phyloP scores from a whole-genome alignment of 2,888 invertebrate species.

The Drosophila picticornis region DNA sequence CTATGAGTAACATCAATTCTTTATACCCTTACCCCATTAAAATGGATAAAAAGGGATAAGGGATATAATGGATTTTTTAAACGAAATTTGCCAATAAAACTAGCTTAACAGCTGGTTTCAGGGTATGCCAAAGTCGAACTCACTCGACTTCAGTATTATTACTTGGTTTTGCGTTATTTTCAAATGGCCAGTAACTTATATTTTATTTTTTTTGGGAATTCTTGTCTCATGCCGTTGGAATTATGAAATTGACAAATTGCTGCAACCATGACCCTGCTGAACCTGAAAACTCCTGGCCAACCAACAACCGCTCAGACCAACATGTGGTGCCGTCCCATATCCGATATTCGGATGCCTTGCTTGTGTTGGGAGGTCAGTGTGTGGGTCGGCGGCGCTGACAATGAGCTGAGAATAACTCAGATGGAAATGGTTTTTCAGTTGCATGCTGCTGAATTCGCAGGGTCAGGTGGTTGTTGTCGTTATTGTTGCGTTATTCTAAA shows the following conservation, averaged over 20 bases:
- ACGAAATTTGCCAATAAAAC: not conserved
- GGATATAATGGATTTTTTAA: not conserved
- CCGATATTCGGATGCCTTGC: conserved; percentile 17
- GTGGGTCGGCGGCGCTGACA: conserved; percentile 75
- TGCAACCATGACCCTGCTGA: conserved; percentile 62
- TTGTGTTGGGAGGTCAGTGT: conserved; percentile 62
- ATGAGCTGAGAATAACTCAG: conserved; percentile 74
- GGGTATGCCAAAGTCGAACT: not conserved
- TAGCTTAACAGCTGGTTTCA: not conserved
- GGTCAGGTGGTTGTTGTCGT: conserved; percentile 52
- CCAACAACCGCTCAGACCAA: conserved; percentile 34
- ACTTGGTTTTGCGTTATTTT: not conserved
- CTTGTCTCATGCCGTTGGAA: conserved; percentile 69
- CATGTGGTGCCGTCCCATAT: conserved; percentile 23
- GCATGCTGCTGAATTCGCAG: conserved; percentile 24
- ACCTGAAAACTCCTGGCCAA: conserved; percentile 63
- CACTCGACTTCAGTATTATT: not conserved
- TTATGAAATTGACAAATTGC: conserved; percentile 83
- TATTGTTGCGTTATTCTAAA: conserved; percentile 3
- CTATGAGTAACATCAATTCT: not conserved
- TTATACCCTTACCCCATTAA: not conserved
- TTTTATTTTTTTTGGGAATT: conserved; percentile 27
- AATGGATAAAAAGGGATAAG: not conserved
- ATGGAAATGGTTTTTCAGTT: conserved; percentile 66
- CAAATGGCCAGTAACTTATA: conserved; percentile 48